Base-by-base conservation (phyloP, 2,113 vertebrate genomes). In the Rutilus rutilus region DNA sequence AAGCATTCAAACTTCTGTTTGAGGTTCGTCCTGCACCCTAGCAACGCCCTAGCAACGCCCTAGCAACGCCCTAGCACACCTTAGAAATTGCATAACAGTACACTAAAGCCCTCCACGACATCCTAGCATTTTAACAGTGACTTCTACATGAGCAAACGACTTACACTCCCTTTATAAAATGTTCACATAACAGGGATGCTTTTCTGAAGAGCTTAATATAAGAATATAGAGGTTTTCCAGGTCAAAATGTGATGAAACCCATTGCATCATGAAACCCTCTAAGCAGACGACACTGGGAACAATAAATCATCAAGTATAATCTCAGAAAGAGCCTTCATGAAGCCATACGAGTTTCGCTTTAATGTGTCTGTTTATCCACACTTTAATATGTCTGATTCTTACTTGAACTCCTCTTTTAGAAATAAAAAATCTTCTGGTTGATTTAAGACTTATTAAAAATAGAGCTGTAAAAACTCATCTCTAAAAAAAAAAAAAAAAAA, bases 181-280 rank as follows among this genome's bases (percentile, higher is more conserved):
- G 14, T 65, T 65, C 14, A 30, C 27, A 65, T 27, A 33, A 8
- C 14, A 33, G 6, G 14, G 12, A 30, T 69, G 33, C 21, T 71
- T 71, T 71, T 71, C 33, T 23, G 33, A 71, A 39, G 4, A 71
- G 67, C 19, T 39, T 39, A 23, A 71, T 39, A 23, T 39, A 71
- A 11, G 67, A 39, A 39, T 39, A 11, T 36, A 73, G 39, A 74
- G 39, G 6, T 27, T 74, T 15, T 6, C 3, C n/a, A 47, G 71
- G 42, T 74, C 42, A 74, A 47, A 25, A 25, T 45, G 9, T 42
- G 36, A 73, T 74, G 71, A 74, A 25, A 25, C 39, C 39, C 7
- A n/a, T 47, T 73, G 69, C 71, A 74, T 74, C 71, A 45, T 74
- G 71, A 74, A 74, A 14, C 71, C 71, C 71, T 74, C 9, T 3